Conservation (phyloP, 2,797 vertebrate species). For the Centroberyx gerrardi region DNA sequence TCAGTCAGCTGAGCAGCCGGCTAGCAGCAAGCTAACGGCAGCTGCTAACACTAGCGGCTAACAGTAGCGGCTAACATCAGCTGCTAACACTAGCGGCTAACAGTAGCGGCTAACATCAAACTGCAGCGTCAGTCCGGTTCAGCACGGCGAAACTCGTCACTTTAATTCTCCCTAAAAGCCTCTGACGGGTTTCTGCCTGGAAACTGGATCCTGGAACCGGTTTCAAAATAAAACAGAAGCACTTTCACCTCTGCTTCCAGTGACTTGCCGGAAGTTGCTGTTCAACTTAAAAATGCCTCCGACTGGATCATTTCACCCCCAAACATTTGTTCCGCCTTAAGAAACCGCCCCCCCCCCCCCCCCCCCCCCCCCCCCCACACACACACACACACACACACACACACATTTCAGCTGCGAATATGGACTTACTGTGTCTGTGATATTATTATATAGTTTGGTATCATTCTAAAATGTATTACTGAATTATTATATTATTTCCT, state of each 20-base stretch:
- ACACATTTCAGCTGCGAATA: too few species aligned
- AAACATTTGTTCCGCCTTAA: conserved; percentile 3
- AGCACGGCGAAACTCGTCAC: fast-evolving
- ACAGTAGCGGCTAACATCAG: background rate
- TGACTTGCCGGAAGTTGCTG: conserved; percentile 58
- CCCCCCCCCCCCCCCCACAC: too few species aligned
- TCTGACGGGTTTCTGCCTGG: fast-evolving
- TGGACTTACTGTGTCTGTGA: too few species aligned
- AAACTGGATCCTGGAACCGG: fast-evolving
- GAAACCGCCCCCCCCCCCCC: too few species aligned
- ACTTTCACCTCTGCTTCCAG: conserved; percentile 46
- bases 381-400: too few species aligned
- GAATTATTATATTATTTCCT: too few species aligned
- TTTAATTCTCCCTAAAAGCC: fast-evolving
- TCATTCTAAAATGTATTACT: too few species aligned
- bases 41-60: conserved; percentile 19
- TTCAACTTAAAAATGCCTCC: conserved; percentile 50
- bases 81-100: conserved; percentile 11
- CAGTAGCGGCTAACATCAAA: background rate
- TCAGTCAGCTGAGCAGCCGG: conserved; percentile 32
- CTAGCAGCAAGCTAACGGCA: conserved; percentile 19
- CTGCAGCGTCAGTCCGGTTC: fast-evolving
- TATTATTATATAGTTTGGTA: too few species aligned
- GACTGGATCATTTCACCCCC: conserved; percentile 21
- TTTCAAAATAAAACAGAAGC: background rate